phyloP scores from a whole-genome alignment of 1,140 invertebrate species.

The Trichoplusia ni region DNA sequence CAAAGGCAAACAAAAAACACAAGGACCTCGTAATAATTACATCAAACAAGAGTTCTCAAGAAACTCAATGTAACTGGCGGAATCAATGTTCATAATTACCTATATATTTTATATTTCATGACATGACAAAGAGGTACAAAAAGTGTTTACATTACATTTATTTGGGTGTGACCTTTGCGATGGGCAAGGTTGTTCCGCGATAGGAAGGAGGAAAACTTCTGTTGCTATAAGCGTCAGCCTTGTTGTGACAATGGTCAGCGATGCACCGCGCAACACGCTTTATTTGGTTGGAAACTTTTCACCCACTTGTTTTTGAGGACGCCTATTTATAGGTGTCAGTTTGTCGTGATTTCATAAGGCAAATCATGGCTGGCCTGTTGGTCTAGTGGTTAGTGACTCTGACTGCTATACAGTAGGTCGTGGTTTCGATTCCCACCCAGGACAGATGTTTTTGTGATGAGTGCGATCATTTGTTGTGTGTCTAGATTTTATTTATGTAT shows the following conservation, averaged over 20 bases:
- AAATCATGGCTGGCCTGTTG: no score
- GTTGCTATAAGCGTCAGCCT: constrained; percentile 55
- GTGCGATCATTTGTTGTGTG: no score
- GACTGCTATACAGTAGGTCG: no score
- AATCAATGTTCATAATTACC: constrained; percentile 25
- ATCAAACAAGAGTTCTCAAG: no score
- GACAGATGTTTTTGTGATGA: no score
- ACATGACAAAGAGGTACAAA: constrained; percentile 35
- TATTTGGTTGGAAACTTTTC: constrained; percentile 11
- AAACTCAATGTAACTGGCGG: no score
- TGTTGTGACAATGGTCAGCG: constrained; percentile 53
- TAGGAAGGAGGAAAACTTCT: constrained; percentile 72
- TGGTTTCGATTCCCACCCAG: no score
- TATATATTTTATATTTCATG: constrained; percentile 28
- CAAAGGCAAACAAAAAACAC: no score
- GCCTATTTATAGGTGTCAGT: background rate
- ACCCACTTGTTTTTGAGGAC: background rate
- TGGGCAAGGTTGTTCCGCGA: constrained; percentile 68
- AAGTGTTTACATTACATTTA: constrained; percentile 40
- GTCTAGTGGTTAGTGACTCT: no score
- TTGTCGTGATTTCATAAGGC: no score
- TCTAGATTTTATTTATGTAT: no score
- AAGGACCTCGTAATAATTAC: no score
- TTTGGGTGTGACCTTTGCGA: constrained; percentile 62
- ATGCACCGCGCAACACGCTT: constrained; percentile 24